Percentiles rank a stretch among this genome's conserved stretches.
Conservation (phyloP, 2,113 vertebrate species). For the Aviceda subcristata region DNA sequence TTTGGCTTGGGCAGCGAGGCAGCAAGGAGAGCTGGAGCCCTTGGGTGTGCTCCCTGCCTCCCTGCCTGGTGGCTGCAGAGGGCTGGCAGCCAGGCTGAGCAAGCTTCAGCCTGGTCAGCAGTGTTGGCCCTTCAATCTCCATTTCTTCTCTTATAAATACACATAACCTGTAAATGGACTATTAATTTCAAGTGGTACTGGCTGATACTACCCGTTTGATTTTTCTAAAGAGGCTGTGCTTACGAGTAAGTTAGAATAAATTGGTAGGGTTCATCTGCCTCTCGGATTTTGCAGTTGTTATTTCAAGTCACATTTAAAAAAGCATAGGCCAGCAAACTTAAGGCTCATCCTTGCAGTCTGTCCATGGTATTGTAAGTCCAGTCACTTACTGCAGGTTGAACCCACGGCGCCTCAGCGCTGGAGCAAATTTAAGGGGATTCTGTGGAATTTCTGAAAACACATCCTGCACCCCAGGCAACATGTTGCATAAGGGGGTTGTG, state of each 20-base stretch:
- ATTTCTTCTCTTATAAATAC: neutral
- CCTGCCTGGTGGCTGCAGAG: neutral
- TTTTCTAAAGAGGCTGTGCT: neutral
- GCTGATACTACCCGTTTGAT: neutral
- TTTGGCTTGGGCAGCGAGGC: neutral
- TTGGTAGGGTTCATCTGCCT: neutral
- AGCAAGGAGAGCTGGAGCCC: neutral
- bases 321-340: neutral
- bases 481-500: conserved; percentile 25
- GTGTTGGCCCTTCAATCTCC: neutral
- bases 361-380: neutral
- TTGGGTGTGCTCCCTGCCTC: neutral
- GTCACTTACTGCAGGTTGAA: neutral
- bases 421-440: neutral
- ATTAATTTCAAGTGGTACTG: neutral
- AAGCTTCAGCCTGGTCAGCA: neutral
- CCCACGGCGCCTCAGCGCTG: neutral
- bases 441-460: conserved; percentile 2
- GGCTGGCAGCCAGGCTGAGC: neutral
- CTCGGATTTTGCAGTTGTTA: neutral
- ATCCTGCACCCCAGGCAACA: neutral
- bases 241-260: neutral
- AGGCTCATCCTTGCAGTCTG: neutral
- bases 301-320: neutral
- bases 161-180: neutral